Evolutionary conservation across 64 coral and sea anemone genomes (phyloP).

Genomic region (Acropora yongei): DNA sequence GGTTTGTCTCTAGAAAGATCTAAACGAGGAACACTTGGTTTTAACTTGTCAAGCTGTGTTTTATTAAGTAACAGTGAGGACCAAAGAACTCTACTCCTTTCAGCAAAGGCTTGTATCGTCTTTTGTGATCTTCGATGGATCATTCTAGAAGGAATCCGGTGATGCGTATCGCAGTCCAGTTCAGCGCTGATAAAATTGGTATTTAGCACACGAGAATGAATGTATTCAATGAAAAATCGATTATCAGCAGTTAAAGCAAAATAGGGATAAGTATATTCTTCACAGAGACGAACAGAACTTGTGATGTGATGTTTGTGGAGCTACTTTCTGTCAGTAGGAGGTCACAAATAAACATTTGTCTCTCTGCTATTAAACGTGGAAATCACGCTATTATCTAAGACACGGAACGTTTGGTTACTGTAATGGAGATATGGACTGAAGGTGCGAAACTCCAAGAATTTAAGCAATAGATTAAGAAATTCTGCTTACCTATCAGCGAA

Average conservation of each 20-base stretch:
- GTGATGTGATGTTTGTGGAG: not conserved
- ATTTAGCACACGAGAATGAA: not conserved
- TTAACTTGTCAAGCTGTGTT: conserved; percentile 3
- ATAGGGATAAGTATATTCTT: not conserved
- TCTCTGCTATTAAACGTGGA: conserved; percentile 16
- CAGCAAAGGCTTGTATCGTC: not conserved
- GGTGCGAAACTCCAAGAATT: not conserved
- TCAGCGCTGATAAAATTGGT: not conserved
- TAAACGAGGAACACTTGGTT: not conserved
- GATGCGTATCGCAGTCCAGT: conserved; percentile 5
- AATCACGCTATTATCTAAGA: not conserved
- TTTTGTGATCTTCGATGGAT: conserved; percentile 24
- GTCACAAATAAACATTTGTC: conserved; percentile 24
- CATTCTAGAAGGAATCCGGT: conserved; percentile 47
- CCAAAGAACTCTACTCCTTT: not conserved
- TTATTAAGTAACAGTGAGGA: conserved; percentile 11
- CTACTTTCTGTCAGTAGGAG: conserved; percentile 15
- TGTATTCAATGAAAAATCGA: not conserved
- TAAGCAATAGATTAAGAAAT: not conserved
- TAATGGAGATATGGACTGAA: not conserved
- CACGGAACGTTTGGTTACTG: not conserved
- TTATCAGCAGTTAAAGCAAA: not conserved
- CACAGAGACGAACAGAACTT: conserved; percentile 13
- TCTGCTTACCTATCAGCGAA: no score
- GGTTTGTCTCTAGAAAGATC: not conserved